phyloP scores from a whole-genome alignment of 1,140 invertebrate genomes.

The Drosophila truncata region DNA sequence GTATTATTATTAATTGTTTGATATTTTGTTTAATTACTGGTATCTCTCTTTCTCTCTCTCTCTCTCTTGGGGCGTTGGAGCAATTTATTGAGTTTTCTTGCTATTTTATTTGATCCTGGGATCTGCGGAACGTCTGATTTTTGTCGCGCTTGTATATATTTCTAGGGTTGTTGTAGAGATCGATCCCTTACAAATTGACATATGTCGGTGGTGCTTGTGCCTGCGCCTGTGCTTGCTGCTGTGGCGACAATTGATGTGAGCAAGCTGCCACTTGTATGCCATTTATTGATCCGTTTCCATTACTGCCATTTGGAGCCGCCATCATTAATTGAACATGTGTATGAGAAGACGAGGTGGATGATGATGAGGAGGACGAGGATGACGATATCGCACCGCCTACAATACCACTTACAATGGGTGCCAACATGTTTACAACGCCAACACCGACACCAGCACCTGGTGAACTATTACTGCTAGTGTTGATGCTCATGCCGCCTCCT shows the following conservation, averaged over 20 bases:
- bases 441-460: slow-evolving; percentile 60
- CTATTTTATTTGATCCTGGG: slow-evolving; percentile 30
- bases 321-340: slow-evolving; percentile 76
- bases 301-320: slow-evolving; percentile 42
- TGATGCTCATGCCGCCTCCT: slow-evolving; percentile 34
- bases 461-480: slow-evolving; percentile 32
- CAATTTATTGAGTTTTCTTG: slow-evolving; percentile 16
- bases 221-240: slow-evolving; percentile 76
- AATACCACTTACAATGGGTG: slow-evolving; percentile 65
- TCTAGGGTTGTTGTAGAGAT: slow-evolving; percentile 15
- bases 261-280: slow-evolving; percentile 85
- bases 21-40: slow-evolving; percentile 61
- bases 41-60: slow-evolving; percentile 3
- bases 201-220: slow-evolving; percentile 92
- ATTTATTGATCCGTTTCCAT: slow-evolving; percentile 63
- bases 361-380: slow-evolving; percentile 81
- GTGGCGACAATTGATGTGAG: slow-evolving; percentile 91
- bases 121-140: slow-evolving; percentile 29
- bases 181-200: slow-evolving; percentile 91
- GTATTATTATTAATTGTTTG: slow-evolving; percentile 13
- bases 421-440: slow-evolving; percentile 63
- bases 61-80: slow-evolving; percentile 19
- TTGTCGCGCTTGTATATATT: background rate
- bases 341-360: slow-evolving; percentile 82
- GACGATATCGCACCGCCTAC: slow-evolving; percentile 76